Evolutionary conservation across 1,140 invertebrate species (phyloP), one percentile per base, ranked within the genome.

Genomic region (Probaryconus sp.): DNA sequence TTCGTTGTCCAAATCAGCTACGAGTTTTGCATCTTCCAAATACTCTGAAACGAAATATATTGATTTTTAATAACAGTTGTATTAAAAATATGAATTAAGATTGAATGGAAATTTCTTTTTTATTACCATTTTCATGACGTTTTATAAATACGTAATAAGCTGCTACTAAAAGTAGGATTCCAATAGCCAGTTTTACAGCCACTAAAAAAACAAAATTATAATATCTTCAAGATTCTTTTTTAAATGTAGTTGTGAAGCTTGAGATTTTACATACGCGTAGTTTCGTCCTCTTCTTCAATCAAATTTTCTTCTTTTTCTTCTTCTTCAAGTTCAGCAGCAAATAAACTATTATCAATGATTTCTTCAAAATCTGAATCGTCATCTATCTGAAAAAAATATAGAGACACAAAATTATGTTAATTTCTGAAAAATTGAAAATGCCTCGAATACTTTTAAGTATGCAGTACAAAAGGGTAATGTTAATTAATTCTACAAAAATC

Each of bases 141-240:
- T 88, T 88, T 85, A 90, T 84, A 65, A 89, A 89, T 82, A 94
- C 93, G 83, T 93, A 91, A 88, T 94, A 92, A 77, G 93, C 93
- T 81, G 93, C 92, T 79, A 92, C 88, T 81, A 93, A 90, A 83
- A 94, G 89, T 70, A 92, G 92, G 81, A 92, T 89, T 76, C 93
- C 93, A 85, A 94, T 91, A 81, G 89, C 90, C 89, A 94, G 89
- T 89, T 94, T 94, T 87, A 93, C 90, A 84, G 91, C 91, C 90
- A 94, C 93, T 94, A 91, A 78, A 94, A 92, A 88, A 68, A 81
- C 68, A 42, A n/a, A n/a, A n/a, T n/a, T n/a, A n/a, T n/a, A n/a
- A n/a, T n/a, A n/a, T n/a, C n/a, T n/a, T n/a, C n/a, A n/a, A n/a
- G n/a, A n/a, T n/a, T n/a, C n/a, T n/a, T n/a, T n/a, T n/a, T n/a